phyloP scores from a whole-genome alignment of 2,888 invertebrate species.

The Polyploca ridens region DNA sequence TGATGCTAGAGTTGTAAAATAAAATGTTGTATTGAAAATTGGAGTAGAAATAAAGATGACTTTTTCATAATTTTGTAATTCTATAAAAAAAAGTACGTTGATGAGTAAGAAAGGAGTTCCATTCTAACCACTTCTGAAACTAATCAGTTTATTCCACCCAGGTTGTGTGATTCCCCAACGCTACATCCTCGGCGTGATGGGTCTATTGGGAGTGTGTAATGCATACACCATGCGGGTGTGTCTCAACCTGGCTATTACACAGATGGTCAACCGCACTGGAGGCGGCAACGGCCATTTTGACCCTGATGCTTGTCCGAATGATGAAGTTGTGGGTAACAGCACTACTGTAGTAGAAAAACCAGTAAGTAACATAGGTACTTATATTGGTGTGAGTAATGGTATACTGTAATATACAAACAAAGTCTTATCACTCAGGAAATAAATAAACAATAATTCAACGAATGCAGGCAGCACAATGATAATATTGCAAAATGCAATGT shows the following conservation, averaged over 20 bases:
- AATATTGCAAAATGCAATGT: neutral
- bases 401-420: too few relatives aligned
- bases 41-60: too few relatives aligned
- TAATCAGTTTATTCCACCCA: conserved; percentile 45
- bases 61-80: too few relatives aligned
- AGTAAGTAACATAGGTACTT: conserved; percentile 47
- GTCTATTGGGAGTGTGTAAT: conserved; percentile 88
- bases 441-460: neutral
- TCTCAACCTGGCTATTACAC: conserved; percentile 89
- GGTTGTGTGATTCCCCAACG: conserved; percentile 87
- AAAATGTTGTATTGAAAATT: too few relatives aligned
- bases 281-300: conserved; percentile 38
- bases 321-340: conserved; percentile 40
- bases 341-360: conserved; percentile 46
- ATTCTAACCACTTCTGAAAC: neutral
- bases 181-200: conserved; percentile 89
- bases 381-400: neutral
- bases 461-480: neutral
- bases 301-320: conserved; percentile 64
- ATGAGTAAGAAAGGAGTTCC: too few relatives aligned
- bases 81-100: too few relatives aligned
- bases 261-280: conserved; percentile 81
- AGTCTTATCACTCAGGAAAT: too few relatives aligned
- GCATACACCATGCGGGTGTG: conserved; percentile 90
- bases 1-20: too few relatives aligned